Evolutionary conservation across 2,113 vertebrate genomes (phyloP).

Genomic region (Natator depressus): DNA sequence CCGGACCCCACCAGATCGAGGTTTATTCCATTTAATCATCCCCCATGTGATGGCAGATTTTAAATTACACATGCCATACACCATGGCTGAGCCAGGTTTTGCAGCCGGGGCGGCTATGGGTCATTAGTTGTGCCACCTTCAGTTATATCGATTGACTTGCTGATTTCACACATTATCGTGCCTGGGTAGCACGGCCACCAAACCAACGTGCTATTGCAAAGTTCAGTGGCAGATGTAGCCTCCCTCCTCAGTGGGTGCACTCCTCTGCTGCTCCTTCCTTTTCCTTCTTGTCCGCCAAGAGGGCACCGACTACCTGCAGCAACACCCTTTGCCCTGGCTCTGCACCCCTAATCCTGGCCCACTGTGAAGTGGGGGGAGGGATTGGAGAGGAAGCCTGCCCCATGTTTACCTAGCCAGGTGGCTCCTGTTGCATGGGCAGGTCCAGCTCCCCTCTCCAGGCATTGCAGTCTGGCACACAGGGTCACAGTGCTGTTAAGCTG

Average conservation of each 20-base stretch:
- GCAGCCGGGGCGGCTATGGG: too few relatives aligned
- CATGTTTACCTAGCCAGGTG: neutral
- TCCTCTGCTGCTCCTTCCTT: neutral
- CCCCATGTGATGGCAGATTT: accelerated
- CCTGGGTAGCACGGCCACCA: neutral
- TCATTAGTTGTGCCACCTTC: too few relatives aligned
- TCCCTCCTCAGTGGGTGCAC: neutral
- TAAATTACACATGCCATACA: neutral
- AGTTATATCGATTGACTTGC: neutral
- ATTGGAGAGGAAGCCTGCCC: neutral
- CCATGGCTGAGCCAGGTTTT: neutral
- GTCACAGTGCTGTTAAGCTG: neutral
- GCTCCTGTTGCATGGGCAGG: neutral
- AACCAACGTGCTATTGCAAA: neutral
- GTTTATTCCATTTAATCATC: neutral
- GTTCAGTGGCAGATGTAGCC: neutral
- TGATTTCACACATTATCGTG: neutral
- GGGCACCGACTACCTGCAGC: neutral
- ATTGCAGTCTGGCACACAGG: neutral
- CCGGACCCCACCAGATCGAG: neutral
- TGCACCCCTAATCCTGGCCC: neutral
- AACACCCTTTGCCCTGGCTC: neutral
- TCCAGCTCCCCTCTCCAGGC: neutral
- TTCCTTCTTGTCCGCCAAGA: neutral
- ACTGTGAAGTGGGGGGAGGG: too few relatives aligned